phyloP scores from a whole-genome alignment of 2,113 vertebrate genomes.

The Furnarius figulus region DNA sequence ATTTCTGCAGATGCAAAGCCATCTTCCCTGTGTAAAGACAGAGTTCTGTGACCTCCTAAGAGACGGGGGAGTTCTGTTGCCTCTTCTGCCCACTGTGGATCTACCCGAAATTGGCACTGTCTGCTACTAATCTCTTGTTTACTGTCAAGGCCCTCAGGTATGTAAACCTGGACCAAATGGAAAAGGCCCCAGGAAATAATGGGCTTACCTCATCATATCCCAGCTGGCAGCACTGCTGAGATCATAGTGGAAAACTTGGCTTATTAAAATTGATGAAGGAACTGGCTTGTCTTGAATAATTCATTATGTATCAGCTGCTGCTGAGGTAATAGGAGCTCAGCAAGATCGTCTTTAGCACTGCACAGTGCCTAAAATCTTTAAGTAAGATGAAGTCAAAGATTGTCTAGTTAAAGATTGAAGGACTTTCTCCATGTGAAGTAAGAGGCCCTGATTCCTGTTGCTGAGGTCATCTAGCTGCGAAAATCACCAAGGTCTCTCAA shows the following conservation, averaged over 20 bases:
- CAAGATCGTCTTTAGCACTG: slow-evolving; percentile 10
- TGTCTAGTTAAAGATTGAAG: slow-evolving; percentile 12
- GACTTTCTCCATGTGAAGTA: not conserved
- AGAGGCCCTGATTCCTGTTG: not conserved
- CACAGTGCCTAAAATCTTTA: slow-evolving; percentile 38
- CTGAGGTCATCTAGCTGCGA: not conserved
- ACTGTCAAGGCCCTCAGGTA: not conserved
- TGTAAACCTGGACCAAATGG: slow-evolving; percentile 3
- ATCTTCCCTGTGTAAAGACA: not conserved
- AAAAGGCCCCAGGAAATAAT: slow-evolving; percentile 5
- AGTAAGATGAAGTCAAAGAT: not conserved
- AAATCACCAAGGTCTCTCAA: not conserved
- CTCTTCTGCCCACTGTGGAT: not conserved
- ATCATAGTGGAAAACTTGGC: slow-evolving; percentile 40
- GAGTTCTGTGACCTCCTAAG: not conserved
- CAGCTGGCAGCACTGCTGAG: slow-evolving; percentile 21
- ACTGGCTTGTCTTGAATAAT: slow-evolving; percentile 67
- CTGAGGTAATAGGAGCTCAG: slow-evolving; percentile 62
- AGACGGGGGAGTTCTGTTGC: not conserved
- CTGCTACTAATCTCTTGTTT: not conserved
- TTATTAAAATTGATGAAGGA: slow-evolving; percentile 74
- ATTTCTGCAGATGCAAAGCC: not conserved
- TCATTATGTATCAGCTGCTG: slow-evolving; percentile 57
- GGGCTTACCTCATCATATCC: slow-evolving; percentile 17
- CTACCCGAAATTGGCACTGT: not conserved